Evolutionary conservation across 2,888 invertebrate genomes (phyloP), one percentile per base, ranked within the genome.

Genomic region (Euplexia lucipara): DNA sequence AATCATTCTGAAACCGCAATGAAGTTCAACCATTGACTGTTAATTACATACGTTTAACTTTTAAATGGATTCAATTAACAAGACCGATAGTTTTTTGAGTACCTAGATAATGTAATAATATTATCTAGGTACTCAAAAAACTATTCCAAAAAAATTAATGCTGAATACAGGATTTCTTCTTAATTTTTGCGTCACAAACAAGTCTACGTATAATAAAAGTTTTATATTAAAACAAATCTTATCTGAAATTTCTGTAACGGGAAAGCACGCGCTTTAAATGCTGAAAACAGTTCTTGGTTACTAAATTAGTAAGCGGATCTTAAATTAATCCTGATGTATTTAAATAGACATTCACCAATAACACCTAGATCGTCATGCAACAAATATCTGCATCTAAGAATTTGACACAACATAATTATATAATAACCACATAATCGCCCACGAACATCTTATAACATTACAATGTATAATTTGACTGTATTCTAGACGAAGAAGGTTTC

Each of bases 401-500:
- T 49, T 57, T 52, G 39, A 42, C 53, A 51, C 57, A 58, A 52
- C 53, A 61, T 65, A 39, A 75, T 70, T 69, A 73, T 60, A 52
- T 73, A 73, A 65, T 52, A 62, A 60, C 39, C 32, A 54, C 44
- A 51, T 48, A 52, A 70, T 44, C 56, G 35, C 69, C 52, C 62
- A 70, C 73, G 44, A 44, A 8, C 35, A 9, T 49, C 18, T 41
- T 47, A 44, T 14, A 68, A 34, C 32, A 14, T 32, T 51, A 20
- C 48, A 57, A 39, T 18, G 37, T 56, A 63, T 70, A 68, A 72
- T 75, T 75, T 67, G 41, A 30, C 47, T 70, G 32, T 42, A 44
- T 73, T 76, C 76, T 76, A 76, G 54, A 51, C 39, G 14, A 30
- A 10, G 37, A 59, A 65, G 44, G 56, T 72, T 65, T 60, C 37